phyloP scores from a whole-genome alignment of 2,888 invertebrate species.

The Lacanobia oleracea region DNA sequence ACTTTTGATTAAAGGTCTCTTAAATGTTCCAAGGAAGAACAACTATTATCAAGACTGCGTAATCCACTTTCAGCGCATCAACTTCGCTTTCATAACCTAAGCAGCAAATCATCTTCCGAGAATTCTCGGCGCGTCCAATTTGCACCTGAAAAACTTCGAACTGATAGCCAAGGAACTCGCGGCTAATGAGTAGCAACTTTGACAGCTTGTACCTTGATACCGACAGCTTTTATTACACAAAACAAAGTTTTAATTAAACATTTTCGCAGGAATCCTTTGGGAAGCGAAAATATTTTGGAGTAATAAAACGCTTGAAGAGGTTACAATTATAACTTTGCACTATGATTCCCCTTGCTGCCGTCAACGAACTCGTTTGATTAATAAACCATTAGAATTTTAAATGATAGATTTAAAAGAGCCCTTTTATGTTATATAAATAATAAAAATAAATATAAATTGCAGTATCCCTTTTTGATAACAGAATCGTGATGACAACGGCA shows the following conservation, averaged over 20 bases:
- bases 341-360: conserved; percentile 40
- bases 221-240: conserved; percentile 58
- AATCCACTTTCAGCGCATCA: conserved; percentile 9
- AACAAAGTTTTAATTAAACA: conserved; percentile 67
- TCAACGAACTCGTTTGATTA: conserved; percentile 8
- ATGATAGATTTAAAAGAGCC: neutral
- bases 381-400: neutral
- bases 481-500: too few relatives aligned
- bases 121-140: conserved; percentile 33
- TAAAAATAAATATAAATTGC: too few relatives aligned
- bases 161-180: conserved; percentile 36
- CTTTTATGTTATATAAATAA: too few relatives aligned
- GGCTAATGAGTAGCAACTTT: conserved; percentile 61
- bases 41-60: neutral
- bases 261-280: conserved; percentile 55
- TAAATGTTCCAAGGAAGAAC: neutral
- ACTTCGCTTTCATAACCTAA: conserved; percentile 15
- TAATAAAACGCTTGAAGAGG: conserved; percentile 61
- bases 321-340: conserved; percentile 56
- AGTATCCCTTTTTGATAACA: too few relatives aligned
- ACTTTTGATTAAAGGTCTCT: neutral
- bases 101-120: conserved; percentile 20
- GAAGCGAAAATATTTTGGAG: conserved; percentile 56
- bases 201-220: conserved; percentile 61
- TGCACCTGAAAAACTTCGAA: conserved; percentile 41